phyloP scores from a whole-genome alignment of 2,888 invertebrate genomes.

The Dynastes hyllus region DNA sequence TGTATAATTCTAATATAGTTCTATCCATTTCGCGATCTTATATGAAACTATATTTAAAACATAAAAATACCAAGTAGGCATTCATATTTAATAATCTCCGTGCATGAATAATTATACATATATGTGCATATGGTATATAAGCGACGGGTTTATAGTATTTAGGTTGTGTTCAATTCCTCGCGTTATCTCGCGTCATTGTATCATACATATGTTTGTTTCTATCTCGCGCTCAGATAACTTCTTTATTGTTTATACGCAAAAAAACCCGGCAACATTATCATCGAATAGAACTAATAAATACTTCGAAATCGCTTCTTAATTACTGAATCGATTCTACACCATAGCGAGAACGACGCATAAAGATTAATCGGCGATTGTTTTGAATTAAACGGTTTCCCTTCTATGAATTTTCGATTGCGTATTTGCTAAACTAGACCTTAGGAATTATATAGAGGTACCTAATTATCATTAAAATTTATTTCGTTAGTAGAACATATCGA shows the following conservation, averaged over 20 bases:
- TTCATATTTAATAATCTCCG: constrained; percentile 13
- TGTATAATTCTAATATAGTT: no score
- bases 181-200: constrained; percentile 29
- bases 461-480: constrained; percentile 8
- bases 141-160: constrained; percentile 29
- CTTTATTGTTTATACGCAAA: constrained; percentile 34
- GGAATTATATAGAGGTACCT: not conserved
- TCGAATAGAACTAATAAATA: constrained; percentile 34
- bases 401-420: constrained; percentile 29
- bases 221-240: constrained; percentile 31
- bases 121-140: not conserved
- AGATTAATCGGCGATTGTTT: constrained; percentile 33
- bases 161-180: constrained; percentile 43
- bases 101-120: not conserved
- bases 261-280: constrained; percentile 40
- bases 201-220: constrained; percentile 24
- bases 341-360: constrained; percentile 13
- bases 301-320: constrained; percentile 35
- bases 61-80: not conserved
- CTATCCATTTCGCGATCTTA: no score
- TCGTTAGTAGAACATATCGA: not conserved
- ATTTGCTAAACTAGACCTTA: constrained; percentile 10
- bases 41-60: no score
- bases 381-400: constrained; percentile 23
- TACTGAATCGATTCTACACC: constrained; percentile 15